Evolutionary conservation across 2,113 vertebrate genomes (phyloP), one percentile per base, ranked within the genome.

Genomic region (Sus scrofa): DNA sequence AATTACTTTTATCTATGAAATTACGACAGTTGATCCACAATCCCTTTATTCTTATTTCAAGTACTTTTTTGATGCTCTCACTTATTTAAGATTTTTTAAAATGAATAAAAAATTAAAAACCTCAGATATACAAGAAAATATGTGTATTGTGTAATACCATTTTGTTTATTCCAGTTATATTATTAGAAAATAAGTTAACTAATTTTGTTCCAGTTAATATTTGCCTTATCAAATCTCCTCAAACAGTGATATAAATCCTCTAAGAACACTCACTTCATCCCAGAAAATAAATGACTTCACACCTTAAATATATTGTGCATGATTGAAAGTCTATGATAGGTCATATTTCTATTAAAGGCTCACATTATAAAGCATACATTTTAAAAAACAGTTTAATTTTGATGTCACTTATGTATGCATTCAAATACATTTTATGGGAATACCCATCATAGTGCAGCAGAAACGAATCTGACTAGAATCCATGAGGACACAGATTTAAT

Each of bases 121-220:
- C 3, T 77, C 16, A 8, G 20, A 14, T 50, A 22, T 52, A 14
- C 6, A 84, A 68, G 11, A 86, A 79, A 2, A 50, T 27, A 71
- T 60, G 2, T 63, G 4, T 58, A 62, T 1, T 90, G 1, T 22
- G 0, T 62, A 89, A 54, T 90, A 32, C 1, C 75, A 15, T 60
- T 60, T 86, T 37, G 6, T 91, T 93, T 96, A 68, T 86, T 90
- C 16, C 18, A 90, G 20, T 60, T 77, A 11, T 86, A 93, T 85
- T 60, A 52, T 50, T 94, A 70, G 26, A 79, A 26, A 34, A 39
- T 81, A 89, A 93, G 1, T 0, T 16, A 77, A 96, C 97, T 97
- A 37, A 96, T 88, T 44, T 62, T 87, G n/a, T 97, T 95, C 54
- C 3, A 95, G 37, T 91, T 94, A 92, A 85, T 89, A 67, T 95